These are phyloP conservation scores for Cephalopholis sonnerati DNA, from an alignment of 2,113 vertebrate genomes.

Conservation along the genomic window DNA sequence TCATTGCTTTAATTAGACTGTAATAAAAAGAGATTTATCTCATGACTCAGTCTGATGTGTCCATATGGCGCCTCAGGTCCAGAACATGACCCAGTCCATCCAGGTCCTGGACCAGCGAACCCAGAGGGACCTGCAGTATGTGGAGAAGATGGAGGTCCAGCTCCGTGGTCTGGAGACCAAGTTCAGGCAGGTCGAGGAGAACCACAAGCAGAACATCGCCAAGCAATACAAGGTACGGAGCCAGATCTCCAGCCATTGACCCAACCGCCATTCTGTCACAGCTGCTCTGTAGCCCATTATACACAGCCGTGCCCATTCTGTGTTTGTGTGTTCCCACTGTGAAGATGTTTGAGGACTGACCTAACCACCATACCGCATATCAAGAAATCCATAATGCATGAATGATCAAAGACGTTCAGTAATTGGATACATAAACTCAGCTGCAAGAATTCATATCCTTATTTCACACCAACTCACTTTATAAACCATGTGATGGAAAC, in stretches of 20 bases:
- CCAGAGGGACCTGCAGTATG: slow-evolving; percentile 96
- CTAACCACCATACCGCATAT: slow-evolving; percentile 2
- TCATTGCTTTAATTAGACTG: not conserved
- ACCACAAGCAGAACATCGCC: slow-evolving; percentile 97
- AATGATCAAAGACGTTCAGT: slow-evolving; percentile 8
- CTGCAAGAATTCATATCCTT: slow-evolving; percentile 12
- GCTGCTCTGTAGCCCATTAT: slow-evolving; percentile 32
- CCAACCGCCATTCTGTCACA: slow-evolving; percentile 45
- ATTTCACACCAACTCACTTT: slow-evolving; percentile 12
- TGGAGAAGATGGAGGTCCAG: slow-evolving; percentile 99
- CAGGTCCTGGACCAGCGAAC: slow-evolving; percentile 98
- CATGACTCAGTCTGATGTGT: not conserved
- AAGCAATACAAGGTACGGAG: slow-evolving; percentile 96
- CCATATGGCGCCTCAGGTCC: slow-evolving; percentile 87
- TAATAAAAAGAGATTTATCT: not conserved
- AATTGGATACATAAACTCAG: not conserved
- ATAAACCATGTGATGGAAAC: not conserved
- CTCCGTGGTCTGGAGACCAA: slow-evolving; percentile 97
- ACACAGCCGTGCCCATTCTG: slow-evolving; percentile 14
- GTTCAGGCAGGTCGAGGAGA: slow-evolving; percentile 98
- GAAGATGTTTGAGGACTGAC: slow-evolving; percentile 1
- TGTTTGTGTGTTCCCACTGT: slow-evolving; percentile 52
- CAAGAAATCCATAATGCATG: slow-evolving; percentile 38
- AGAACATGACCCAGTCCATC: slow-evolving; percentile 99
- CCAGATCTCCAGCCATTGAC: slow-evolving; percentile 20